These are phyloP conservation scores for Cataglyphis cursor DNA, from an alignment of 2,888 invertebrate species.

Conservation along the genomic window DNA sequence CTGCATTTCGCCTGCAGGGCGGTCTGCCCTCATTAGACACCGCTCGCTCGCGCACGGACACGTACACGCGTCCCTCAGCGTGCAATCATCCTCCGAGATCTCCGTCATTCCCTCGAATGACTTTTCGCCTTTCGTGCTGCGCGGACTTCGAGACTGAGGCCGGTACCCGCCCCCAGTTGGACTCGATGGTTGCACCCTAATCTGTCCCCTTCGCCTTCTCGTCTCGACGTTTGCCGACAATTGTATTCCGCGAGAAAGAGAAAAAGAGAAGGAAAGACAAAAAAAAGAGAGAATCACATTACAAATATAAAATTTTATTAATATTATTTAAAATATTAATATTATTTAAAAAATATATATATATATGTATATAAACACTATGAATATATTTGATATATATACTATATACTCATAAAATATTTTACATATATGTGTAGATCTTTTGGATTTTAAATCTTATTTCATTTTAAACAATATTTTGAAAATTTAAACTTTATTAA, in stretches of 20 bases:
- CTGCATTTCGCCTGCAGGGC: conserved; percentile 75
- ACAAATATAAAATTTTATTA: conserved; percentile 6
- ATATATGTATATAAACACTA: no score
- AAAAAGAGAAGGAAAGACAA: background rate
- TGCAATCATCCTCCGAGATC: conserved; percentile 72
- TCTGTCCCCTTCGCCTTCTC: conserved; percentile 65
- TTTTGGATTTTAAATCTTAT: no score
- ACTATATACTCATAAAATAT: no score
- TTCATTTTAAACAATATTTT: background rate
- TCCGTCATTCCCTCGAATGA: conserved; percentile 75
- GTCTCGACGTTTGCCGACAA: conserved; percentile 9
- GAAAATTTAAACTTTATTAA: background rate
- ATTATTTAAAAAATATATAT: background rate
- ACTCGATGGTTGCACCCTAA: conserved; percentile 45
- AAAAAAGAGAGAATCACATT: conserved; percentile 22
- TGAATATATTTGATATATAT: no score
- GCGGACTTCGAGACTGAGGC: background rate
- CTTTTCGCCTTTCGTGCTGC: conserved; percentile 71
- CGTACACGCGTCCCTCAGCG: conserved; percentile 60
- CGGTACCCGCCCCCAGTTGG: conserved; percentile 21
- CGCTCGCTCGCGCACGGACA: conserved; percentile 48
- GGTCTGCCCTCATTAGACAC: conserved; percentile 80
- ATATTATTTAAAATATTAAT: no score
- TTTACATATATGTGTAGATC: no score
- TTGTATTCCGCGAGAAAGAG: conserved; percentile 8